These are phyloP conservation scores for Drosophila nannoptera DNA, from an alignment of 1,140 invertebrate genomes.

Conservation along the genomic window DNA sequence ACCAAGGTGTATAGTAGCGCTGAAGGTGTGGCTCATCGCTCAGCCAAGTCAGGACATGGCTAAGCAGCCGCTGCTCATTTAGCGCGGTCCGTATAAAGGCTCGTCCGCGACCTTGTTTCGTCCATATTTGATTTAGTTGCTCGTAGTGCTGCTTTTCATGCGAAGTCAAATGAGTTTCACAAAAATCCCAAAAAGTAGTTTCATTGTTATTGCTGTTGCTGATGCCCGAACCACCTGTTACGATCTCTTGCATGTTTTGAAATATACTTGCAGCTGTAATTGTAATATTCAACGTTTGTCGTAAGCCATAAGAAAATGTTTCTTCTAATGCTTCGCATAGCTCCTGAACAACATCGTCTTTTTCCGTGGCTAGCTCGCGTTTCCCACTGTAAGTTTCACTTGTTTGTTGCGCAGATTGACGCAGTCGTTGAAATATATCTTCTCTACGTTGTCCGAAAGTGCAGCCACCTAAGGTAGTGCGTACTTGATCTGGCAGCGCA, in stretches of 20 bases:
- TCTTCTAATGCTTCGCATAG: slow-evolving; percentile 84
- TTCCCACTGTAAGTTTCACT: slow-evolving; percentile 87
- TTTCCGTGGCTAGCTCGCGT: slow-evolving; percentile 89
- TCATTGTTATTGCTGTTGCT: slow-evolving; percentile 42
- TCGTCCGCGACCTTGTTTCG: slow-evolving; percentile 87
- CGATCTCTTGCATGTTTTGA: slow-evolving; percentile 74
- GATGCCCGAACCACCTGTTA: slow-evolving; percentile 49
- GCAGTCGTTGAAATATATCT: slow-evolving; percentile 65
- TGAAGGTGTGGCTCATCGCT: slow-evolving; percentile 81
- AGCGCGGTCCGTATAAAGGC: slow-evolving; percentile 91
- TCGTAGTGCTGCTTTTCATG: slow-evolving; percentile 90
- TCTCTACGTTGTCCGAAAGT: slow-evolving; percentile 70
- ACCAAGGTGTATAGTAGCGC: slow-evolving; percentile 87
- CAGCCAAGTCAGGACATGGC: slow-evolving; percentile 86
- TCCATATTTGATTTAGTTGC: slow-evolving; percentile 86
- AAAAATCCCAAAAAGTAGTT: slow-evolving; percentile 82
- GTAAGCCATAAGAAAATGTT: slow-evolving; percentile 84
- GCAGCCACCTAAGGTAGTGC: slow-evolving; percentile 47
- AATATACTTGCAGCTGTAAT: slow-evolving; percentile 62
- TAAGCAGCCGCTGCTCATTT: slow-evolving; percentile 90
- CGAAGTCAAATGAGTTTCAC: slow-evolving; percentile 85
- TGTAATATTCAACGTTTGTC: slow-evolving; percentile 47
- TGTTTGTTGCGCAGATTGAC: slow-evolving; percentile 85
- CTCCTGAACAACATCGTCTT: slow-evolving; percentile 82
- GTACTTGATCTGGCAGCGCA: slow-evolving; percentile 33